Evolutionary conservation across 37 sponge, comb jelly and placozoan species (phyloP).

Genomic region (Beroe ovata): DNA sequence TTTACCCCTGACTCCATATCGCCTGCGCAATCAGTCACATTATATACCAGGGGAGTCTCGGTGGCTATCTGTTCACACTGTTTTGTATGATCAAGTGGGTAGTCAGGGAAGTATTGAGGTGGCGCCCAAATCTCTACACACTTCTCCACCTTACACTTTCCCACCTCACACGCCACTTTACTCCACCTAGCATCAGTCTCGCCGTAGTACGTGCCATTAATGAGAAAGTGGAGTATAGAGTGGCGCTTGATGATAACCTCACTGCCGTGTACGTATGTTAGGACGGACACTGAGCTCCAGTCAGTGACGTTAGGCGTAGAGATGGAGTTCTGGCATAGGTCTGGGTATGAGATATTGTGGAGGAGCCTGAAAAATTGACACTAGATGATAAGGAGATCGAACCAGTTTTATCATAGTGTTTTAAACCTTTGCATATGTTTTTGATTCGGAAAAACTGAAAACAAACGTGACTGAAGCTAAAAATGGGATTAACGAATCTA

Average conservation of each 20-base stretch:
- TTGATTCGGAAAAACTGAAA: too few relatives aligned
- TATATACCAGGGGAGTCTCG: not conserved
- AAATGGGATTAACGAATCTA: too few relatives aligned
- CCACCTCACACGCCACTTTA: not conserved
- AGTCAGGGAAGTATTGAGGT: not conserved
- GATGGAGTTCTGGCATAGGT: not conserved
- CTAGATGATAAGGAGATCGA: too few relatives aligned
- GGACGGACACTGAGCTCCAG: slow-evolving; percentile 12
- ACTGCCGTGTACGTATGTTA: slow-evolving; percentile 5
- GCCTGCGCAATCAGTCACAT: not conserved
- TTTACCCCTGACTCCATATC: slow-evolving; percentile 6
- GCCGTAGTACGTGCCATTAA: not conserved
- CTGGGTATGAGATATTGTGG: not conserved
- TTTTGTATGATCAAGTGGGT: not conserved
- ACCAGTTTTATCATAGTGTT: too few relatives aligned
- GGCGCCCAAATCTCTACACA: slow-evolving; percentile 40
- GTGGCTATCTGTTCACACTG: not conserved
- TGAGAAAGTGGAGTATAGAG: not conserved
- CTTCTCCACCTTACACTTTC: slow-evolving; percentile 49
- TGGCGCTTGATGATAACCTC: not conserved
- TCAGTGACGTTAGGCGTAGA: not conserved
- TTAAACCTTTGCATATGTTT: too few relatives aligned
- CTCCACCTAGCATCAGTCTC: not conserved
- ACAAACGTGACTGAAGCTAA: too few relatives aligned
- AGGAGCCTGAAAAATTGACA: slow-evolving; percentile 20